Evolutionary conservation across 2,113 vertebrate genomes (phyloP), one percentile per base, ranked within the genome.

Genomic region (Rana temporaria): DNA sequence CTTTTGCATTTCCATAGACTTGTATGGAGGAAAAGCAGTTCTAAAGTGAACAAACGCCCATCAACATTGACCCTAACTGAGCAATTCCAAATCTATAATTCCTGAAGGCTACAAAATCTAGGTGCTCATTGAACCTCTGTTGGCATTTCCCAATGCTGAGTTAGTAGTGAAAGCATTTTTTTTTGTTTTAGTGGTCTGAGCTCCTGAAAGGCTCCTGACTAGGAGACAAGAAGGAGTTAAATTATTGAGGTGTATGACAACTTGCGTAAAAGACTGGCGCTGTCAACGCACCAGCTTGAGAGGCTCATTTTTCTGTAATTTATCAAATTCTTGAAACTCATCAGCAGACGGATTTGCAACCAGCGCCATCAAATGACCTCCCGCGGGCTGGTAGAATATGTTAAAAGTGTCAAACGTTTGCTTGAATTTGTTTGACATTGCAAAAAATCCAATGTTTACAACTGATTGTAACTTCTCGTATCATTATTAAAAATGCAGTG

Each of bases 251-350:
- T 83, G 55, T 30, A n/a, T 24, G 57, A 67, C 26, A 75, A 75
- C 63, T 66, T 76, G 22, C 71, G 55, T 20, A n/a, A 82, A 55
- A 67, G 81, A 30, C 72, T 76, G 81, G 81, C 81, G 81, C 72
- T 83, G 81, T 83, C 81, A 83, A 20, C 81, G 72, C 71, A 66
- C 62, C 81, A 83, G 81, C 81, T 83, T 83, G 81, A 67, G 65
- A 76, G 81, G 24, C 81, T 83, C 81, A 83, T 83, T 72, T 83
- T 83, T 83, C 72, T 83, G 81, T 83, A 83, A 83, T 83, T 83
- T 76, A 83, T 83, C 81, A 83, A 74, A 67, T 76, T 67, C 71
- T 62, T 76, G 63, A 52, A 68, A 30, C 30, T 83, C 81, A 76
- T 76, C 71, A 83, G 72, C 81, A 83, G 81, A 83, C 81, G 81